phyloP scores from a whole-genome alignment of 2,888 invertebrate genomes.

The Tuta absoluta region DNA sequence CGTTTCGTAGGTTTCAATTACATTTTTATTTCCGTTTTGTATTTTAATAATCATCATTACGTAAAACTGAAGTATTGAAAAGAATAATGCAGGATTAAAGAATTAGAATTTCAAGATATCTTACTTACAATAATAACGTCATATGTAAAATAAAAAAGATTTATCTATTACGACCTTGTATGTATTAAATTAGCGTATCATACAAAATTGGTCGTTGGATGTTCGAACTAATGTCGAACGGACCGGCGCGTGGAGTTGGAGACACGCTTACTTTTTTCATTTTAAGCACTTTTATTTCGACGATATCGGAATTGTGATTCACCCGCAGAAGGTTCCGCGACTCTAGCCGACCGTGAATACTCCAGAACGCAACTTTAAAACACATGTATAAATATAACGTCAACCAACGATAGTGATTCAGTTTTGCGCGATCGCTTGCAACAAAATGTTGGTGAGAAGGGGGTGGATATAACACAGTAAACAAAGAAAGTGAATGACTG shows the following conservation, averaged over 20 bases:
- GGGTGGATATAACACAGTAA: constrained; percentile 49
- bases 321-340: constrained; percentile 53
- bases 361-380: constrained; percentile 75
- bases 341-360: constrained; percentile 66
- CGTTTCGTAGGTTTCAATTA: too few species aligned
- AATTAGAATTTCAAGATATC: too few species aligned
- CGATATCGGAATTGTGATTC: constrained; percentile 64
- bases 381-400: constrained; percentile 79
- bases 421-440: constrained; percentile 76
- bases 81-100: too few species aligned
- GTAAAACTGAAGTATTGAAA: too few species aligned
- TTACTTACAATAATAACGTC: too few species aligned
- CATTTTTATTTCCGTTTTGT: too few species aligned
- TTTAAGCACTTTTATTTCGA: constrained; percentile 58
- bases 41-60: too few species aligned
- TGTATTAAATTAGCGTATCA: constrained; percentile 58
- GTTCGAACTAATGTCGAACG: constrained; percentile 61
- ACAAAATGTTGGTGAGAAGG: constrained; percentile 71
- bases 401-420: constrained; percentile 69
- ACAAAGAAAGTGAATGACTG: constrained; percentile 61
- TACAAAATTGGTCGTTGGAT: constrained; percentile 38
- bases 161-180: background rate
- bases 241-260: constrained; percentile 58
- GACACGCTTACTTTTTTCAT: constrained; percentile 52
- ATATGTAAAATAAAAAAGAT: background rate